Percentiles rank a stretch among this genome's conserved stretches.
phyloP scores from a whole-genome alignment of 1,140 invertebrate species.

The Drosophila triauraria region DNA sequence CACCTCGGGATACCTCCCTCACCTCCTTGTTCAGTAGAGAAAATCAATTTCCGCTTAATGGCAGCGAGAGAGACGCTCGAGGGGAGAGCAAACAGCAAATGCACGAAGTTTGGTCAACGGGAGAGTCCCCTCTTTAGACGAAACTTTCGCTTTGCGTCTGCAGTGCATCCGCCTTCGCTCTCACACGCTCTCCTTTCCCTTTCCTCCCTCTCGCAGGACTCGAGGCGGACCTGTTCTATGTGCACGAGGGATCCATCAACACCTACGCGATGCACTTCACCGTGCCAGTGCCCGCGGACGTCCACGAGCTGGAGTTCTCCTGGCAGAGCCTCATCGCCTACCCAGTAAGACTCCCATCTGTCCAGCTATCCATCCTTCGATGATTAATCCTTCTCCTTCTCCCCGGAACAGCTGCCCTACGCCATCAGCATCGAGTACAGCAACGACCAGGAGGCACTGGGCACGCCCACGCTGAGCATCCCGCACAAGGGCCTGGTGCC shows the following conservation, averaged over 20 bases:
- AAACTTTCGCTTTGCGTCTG: conserved; percentile 69
- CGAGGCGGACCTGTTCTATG: conserved; percentile 92
- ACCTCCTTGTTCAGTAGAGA: conserved; percentile 14
- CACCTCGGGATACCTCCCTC: conserved; percentile 7
- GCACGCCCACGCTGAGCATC: conserved; percentile 92
- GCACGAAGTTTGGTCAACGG: conserved; percentile 70
- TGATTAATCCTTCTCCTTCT: conserved; percentile 38
- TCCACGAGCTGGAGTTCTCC: conserved; percentile 94
- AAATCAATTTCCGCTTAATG: conserved; percentile 77
- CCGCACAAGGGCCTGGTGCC: conserved; percentile 91
- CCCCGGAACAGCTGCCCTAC: conserved; percentile 89
- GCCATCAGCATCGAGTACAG: conserved; percentile 92
- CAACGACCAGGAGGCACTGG: conserved; percentile 89
- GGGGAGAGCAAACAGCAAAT: conserved; percentile 69
- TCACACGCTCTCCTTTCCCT: conserved; percentile 5
- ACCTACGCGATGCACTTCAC: conserved; percentile 95
- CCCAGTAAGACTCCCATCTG: conserved; percentile 88
- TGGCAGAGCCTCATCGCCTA: conserved; percentile 92
- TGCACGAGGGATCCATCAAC: conserved; percentile 94
- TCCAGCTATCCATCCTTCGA: conserved; percentile 24
- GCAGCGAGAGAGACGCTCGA: conserved; percentile 27
- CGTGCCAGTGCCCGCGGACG: conserved; percentile 92
- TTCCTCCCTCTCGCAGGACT: conserved; percentile 87
- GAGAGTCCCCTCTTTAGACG: too few species aligned
- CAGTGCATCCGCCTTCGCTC: conserved; percentile 47